Conservation (phyloP, 2,888 invertebrate genomes). For the Choreutis nemorana region DNA sequence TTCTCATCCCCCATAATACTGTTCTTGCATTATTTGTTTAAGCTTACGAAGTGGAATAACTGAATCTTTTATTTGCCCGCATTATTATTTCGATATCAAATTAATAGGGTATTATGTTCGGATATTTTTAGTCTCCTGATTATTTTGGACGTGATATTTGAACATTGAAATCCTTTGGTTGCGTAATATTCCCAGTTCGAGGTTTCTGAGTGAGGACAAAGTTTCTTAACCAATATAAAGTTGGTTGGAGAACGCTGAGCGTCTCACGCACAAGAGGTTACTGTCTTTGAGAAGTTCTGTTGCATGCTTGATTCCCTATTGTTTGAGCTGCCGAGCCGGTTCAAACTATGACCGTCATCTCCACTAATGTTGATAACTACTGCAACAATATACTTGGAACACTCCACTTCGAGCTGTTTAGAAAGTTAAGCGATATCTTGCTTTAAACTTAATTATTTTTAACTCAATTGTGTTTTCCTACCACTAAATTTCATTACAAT, state of each 20-base stretch:
- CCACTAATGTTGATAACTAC: too few species aligned
- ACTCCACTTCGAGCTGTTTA: too few species aligned
- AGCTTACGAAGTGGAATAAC: constrained; percentile 27
- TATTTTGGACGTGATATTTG: constrained; percentile 5
- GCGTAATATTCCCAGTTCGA: constrained; percentile 25
- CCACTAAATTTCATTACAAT: too few species aligned
- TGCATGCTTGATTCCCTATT: constrained; percentile 63
- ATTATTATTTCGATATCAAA: constrained; percentile 10
- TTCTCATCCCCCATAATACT: constrained; percentile 20
- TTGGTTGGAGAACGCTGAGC: constrained; percentile 43
- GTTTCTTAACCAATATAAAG: constrained; percentile 60
- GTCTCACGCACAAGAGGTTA: constrained; percentile 50
- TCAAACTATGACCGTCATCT: constrained; percentile 46
- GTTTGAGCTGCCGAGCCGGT: constrained; percentile 44
- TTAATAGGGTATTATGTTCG: constrained; percentile 7
- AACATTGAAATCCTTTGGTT: too few species aligned
- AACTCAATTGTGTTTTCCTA: too few species aligned
- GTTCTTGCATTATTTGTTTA: constrained; percentile 26
- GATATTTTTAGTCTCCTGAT: constrained; percentile 8
- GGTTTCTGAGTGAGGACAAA: constrained; percentile 31
- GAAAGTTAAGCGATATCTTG: too few species aligned
- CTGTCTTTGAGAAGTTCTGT: constrained; percentile 57
- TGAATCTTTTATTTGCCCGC: constrained; percentile 15
- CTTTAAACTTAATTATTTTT: too few species aligned
- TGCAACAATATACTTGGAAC: too few species aligned